phyloP scores from a whole-genome alignment of 2,888 invertebrate genomes.

The Sialis fuliginosa region DNA sequence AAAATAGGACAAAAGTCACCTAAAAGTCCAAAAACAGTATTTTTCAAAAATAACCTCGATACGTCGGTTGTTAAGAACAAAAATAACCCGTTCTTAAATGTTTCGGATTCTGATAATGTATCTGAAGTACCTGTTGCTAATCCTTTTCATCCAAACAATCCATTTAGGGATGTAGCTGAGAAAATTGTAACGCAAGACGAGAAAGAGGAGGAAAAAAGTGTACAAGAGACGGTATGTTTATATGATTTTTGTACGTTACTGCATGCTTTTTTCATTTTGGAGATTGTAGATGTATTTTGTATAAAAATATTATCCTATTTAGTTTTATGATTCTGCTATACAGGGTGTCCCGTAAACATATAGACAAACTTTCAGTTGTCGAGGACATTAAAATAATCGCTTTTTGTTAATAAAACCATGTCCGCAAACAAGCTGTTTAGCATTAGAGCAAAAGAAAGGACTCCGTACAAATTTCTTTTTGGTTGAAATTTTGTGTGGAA shows the following conservation, averaged over 20 bases:
- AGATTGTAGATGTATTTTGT: slow-evolving; percentile 16
- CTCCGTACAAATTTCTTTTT: too few relatives aligned
- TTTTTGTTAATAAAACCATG: too few relatives aligned
- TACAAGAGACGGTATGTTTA: slow-evolving; percentile 1
- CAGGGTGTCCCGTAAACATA: too few relatives aligned
- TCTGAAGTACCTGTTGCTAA: neutral
- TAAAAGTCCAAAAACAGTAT: neutral
- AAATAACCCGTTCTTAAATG: slow-evolving; percentile 18
- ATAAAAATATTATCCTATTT: slow-evolving; percentile 13
- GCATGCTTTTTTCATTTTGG: slow-evolving; percentile 15
- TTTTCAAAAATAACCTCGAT: neutral
- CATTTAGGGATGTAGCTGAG: slow-evolving; percentile 16
- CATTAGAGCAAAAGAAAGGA: too few relatives aligned
- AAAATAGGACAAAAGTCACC: slow-evolving; percentile 4
- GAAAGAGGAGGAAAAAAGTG: neutral
- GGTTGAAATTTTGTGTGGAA: too few relatives aligned
- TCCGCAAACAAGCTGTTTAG: too few relatives aligned
- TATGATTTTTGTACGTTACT: slow-evolving; percentile 7
- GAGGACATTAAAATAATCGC: too few relatives aligned
- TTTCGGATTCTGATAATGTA: slow-evolving; percentile 2
- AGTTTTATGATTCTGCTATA: too few relatives aligned
- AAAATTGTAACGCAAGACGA: neutral
- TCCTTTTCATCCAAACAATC: slow-evolving; percentile 16
- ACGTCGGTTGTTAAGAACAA: neutral
- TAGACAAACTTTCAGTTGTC: too few relatives aligned